Conservation (phyloP, 2,113 vertebrate species). For the Peromyscus leucopus region DNA sequence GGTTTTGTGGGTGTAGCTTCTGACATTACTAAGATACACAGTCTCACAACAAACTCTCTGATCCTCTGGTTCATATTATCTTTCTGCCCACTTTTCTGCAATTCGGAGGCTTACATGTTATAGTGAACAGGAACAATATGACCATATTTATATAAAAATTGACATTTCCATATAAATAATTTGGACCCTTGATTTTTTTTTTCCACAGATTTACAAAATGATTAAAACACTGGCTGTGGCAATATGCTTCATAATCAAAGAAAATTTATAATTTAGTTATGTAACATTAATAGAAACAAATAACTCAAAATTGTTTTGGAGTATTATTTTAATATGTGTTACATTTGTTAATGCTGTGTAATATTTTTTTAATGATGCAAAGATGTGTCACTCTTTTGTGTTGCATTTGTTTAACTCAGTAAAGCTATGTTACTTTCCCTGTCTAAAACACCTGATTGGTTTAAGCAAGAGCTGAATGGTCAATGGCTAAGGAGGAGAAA, state of each 20-base stretch:
- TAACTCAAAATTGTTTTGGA: too few species aligned
- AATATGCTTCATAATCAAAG: neutral
- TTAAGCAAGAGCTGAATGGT: too few species aligned
- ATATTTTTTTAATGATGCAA: too few species aligned
- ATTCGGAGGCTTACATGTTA: neutral
- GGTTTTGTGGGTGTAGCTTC: neutral
- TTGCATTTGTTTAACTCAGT: too few species aligned
- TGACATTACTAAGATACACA: neutral
- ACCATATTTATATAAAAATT: neutral
- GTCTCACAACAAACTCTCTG: neutral
- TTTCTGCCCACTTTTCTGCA: neutral
- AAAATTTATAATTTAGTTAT: neutral
- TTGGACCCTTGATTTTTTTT: neutral
- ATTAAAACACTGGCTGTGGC: neutral
- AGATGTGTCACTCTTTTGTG: too few species aligned
- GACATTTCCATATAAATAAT: neutral
- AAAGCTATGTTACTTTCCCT: too few species aligned
- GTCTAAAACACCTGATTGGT: too few species aligned
- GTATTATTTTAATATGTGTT: too few species aligned
- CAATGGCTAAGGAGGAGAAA: too few species aligned
- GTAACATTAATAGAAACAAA: neutral
- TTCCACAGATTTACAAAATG: neutral
- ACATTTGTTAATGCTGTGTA: too few species aligned
- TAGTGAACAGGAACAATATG: neutral
- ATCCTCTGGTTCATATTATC: too few species aligned